phyloP scores from a whole-genome alignment of 1,140 invertebrate species.

The Eupristina koningsbergeri region DNA sequence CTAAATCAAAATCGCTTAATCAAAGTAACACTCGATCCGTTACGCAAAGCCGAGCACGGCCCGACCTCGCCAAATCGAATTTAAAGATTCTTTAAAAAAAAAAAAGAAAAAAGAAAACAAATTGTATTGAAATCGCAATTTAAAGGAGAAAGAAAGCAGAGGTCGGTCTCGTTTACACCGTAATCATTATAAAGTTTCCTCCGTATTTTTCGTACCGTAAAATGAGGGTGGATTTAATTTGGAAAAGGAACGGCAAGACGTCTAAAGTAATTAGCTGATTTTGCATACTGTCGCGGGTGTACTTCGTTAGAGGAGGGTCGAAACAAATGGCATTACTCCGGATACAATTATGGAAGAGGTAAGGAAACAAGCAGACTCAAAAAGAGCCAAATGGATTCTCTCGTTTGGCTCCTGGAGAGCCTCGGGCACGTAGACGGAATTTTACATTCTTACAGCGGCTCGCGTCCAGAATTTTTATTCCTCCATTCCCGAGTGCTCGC shows the following conservation, averaged over 20 bases:
- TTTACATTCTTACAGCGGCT: background rate
- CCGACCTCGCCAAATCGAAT: background rate
- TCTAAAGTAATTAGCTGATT: no score
- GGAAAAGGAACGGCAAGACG: background rate
- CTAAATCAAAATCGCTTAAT: background rate
- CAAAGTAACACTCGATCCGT: background rate
- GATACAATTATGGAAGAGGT: background rate
- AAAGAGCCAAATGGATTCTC: background rate
- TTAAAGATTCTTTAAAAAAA: background rate
- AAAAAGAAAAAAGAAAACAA: no score
- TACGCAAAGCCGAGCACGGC: background rate
- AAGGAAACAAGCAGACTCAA: background rate
- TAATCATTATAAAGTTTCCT: background rate
- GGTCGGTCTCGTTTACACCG: background rate
- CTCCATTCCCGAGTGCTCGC: background rate
- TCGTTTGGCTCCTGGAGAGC: background rate
- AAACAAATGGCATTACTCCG: background rate
- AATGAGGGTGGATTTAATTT: background rate
- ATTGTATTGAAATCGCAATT: background rate
- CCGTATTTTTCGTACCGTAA: no score
- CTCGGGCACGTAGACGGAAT: background rate
- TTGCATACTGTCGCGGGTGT: no score
- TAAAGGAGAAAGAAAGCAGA: background rate
- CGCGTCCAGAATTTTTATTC: background rate
- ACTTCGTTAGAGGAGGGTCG: no score